Evolutionary conservation across 2,888 invertebrate genomes (phyloP), one percentile per base, ranked within the genome.

Genomic region (Pyrochroa serraticornis): DNA sequence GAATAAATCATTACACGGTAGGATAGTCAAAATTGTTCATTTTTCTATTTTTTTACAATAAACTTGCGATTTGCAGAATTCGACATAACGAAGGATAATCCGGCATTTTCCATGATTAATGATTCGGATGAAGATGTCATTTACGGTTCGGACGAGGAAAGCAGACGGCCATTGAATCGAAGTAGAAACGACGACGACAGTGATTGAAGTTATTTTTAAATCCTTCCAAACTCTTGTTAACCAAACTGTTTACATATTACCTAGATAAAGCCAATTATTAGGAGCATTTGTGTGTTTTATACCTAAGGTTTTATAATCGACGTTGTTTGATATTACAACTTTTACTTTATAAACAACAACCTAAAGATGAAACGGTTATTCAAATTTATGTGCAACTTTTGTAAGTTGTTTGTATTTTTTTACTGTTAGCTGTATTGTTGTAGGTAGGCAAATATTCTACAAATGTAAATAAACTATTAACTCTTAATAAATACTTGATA

Each of bases 101-200:
- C 97, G 43, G 92, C 96, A 7, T 93, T 97, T 80, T 97, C 97
- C 13, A 97, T 98, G 97, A 90, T 97, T 70, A 97, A 97, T 80
- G 97, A 98, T 75, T 97, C 96, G 0, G 97, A 97, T 75, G 97
- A 97, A 79, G 95, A 95, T 66, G 95, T 97, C 6, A 91, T 96
- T 71, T 97, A 96, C 77, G 96, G 95, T 13, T 93, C 93, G 0
- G 93, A 93, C 64, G 93, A 93, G 71, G 93, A 93, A 71, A 92
- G 91, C 71, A 84, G 93, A 56, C 84, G 91, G 62, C 93, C 92
- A 1, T 82, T 93, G 46, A 92, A 90, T 66, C 84, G 91, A 46
- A 82, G 84, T 44, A 84, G 86, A 72, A 87, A 87, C 69, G 85
- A 88, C 65, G 89, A 89, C 66, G 89, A 89, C 68, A 89, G 88